Evolutionary conservation across 2,113 vertebrate species (phyloP).

Genomic region (Prinia subflava): DNA sequence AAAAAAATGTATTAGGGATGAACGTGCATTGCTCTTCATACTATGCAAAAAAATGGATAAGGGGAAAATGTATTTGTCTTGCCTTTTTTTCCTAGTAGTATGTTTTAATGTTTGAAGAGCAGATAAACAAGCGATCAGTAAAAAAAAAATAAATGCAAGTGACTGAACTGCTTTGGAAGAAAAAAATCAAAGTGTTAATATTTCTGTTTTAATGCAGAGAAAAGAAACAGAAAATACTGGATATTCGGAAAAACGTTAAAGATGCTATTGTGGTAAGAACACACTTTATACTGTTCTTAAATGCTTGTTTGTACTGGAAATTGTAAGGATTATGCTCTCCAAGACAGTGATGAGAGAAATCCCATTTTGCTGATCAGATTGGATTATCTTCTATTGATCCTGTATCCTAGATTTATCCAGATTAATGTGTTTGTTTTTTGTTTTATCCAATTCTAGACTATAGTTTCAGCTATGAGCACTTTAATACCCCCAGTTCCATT

Average conservation of each 20-base stretch:
- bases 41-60: not conserved
- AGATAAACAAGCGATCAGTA: conserved; percentile 18
- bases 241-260: conserved; percentile 99
- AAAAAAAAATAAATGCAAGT: not conserved
- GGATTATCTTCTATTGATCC: conserved; percentile 51
- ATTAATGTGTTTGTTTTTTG: conserved; percentile 35
- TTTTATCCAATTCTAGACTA: conserved; percentile 82
- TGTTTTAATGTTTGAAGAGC: not conserved
- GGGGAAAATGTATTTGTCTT: not conserved
- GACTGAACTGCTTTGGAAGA: not conserved
- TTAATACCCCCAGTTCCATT: conserved; percentile 97
- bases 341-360: conserved; percentile 49
- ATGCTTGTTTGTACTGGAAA: conserved; percentile 20
- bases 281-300: conserved; percentile 36
- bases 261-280: conserved; percentile 98
- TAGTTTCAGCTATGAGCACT: conserved; percentile 99
- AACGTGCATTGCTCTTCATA: not conserved
- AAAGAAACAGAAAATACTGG: conserved; percentile 99
- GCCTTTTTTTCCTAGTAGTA: not conserved
- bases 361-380: conserved; percentile 66
- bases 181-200: conserved; percentile 13
- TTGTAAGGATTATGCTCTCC: not conserved
- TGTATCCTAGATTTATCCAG: conserved; percentile 19
- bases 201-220: conserved; percentile 83
- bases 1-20: not conserved